Evolutionary conservation across 2,888 invertebrate genomes (phyloP), one percentile per base, ranked within the genome.

Genomic region (Cerastis leucographa): DNA sequence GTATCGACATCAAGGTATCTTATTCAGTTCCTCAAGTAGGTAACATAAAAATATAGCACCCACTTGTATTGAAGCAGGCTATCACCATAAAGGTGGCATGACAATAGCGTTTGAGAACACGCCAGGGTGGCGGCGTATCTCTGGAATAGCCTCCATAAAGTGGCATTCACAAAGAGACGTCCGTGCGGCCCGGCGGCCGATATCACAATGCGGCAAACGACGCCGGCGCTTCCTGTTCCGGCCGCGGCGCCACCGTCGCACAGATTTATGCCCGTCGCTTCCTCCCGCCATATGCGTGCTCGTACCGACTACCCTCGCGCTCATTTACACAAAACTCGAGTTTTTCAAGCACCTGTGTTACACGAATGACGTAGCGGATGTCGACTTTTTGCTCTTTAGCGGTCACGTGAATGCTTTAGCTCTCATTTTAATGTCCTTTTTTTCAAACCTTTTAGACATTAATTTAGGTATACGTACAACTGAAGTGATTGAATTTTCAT

Each of bases 141-240:
- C 90, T 90, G 90, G 91, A 91, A 91, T 92, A 92, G 91, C 90
- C 89, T 92, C 95, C 92, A 95, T 96, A 96, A 96, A 96, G 94
- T 94, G 94, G 91, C 90, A 89, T 91, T 91, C 92, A 95, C 93
- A 95, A 95, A 94, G 95, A 92, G 94, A 92, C 94, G 96, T 95
- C 96, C 96, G 93, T 92, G 91, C 94, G 93, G 95, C 94, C 94
- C 93, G 93, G 87, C 94, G 94, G 91, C 95, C 95, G 96, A 95
- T 95, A 96, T 91, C 94, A 97, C 97, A 97, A 96, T 96, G 96
- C 95, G 96, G 95, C 96, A 96, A 96, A 96, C 97, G 97, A 96
- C 96, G 96, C 88, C 94, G 93, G 93, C 92, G 92, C 95, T 96
- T 97, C 96, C 97, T 93, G 87, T 96, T 96, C 96, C 96, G 96